Percentiles rank a stretch among this genome's conserved stretches.
These are phyloP conservation scores for Dromius quadrimaculatus DNA, from an alignment of 2,888 invertebrate species.

Conservation along the genomic window DNA sequence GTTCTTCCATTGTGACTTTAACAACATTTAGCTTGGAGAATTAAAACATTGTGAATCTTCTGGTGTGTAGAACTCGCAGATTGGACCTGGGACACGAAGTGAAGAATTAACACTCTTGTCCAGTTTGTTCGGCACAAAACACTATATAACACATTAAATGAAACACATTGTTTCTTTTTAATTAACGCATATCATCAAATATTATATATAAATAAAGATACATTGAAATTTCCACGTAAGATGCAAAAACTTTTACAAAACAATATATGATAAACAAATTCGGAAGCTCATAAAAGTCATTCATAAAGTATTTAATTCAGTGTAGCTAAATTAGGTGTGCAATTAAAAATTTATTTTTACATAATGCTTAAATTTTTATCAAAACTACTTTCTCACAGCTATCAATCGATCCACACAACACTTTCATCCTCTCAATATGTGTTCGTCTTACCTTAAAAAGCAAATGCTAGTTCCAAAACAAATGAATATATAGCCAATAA, in stretches of 20 bases:
- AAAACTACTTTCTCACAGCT: constrained; percentile 52
- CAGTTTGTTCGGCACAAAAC: constrained; percentile 37
- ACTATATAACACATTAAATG: constrained; percentile 47
- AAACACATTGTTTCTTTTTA: too few relatives aligned
- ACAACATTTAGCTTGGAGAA: too few relatives aligned
- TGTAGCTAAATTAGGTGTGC: too few relatives aligned
- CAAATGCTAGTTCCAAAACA: constrained; percentile 2
- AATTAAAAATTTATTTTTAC: too few relatives aligned
- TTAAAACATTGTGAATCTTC: background rate
- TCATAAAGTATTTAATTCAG: too few relatives aligned
- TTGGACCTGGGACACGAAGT: background rate
- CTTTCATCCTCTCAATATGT: constrained; percentile 35
- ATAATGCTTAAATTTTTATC: constrained; percentile 10
- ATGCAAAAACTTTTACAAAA: too few relatives aligned
- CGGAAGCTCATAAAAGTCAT: too few relatives aligned
- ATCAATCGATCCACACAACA: constrained; percentile 42
- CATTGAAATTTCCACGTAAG: too few relatives aligned
- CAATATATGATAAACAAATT: too few relatives aligned
- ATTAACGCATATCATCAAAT: too few relatives aligned
- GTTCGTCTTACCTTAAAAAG: constrained; percentile 35
- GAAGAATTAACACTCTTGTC: constrained; percentile 48
- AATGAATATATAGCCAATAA: background rate
- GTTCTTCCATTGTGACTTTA: constrained; percentile 36
- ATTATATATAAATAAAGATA: too few relatives aligned
- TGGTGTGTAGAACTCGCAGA: background rate